Conservation (phyloP, 1,140 invertebrate genomes). For the Sycophila sp. region DNA sequence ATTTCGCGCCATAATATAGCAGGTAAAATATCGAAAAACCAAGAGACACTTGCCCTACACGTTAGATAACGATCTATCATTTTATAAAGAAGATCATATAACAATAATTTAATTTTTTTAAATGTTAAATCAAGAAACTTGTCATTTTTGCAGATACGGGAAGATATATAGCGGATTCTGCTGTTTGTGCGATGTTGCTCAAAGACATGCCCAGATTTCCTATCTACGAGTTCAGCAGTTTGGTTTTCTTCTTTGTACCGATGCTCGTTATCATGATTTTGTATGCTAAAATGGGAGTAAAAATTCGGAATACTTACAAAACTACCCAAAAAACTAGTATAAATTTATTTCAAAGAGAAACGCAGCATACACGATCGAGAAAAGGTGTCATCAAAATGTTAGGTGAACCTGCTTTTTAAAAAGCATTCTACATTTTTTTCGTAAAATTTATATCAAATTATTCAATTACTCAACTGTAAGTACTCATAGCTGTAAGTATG, state of each 20-base stretch:
- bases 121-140: no score
- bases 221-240: slow-evolving; percentile 81
- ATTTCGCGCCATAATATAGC: no score
- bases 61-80: no score
- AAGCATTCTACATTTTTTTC: no score
- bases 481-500: no score
- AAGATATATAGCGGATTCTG: slow-evolving; percentile 72
- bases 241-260: slow-evolving; percentile 86
- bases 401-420: no score
- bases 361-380: slow-evolving; percentile 73
- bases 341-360: slow-evolving; percentile 74
- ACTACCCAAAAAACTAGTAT: slow-evolving; percentile 54
- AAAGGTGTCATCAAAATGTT: slow-evolving; percentile 84
- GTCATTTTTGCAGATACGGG: slow-evolving; percentile 52
- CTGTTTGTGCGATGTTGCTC: slow-evolving; percentile 79
- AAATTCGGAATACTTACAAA: slow-evolving; percentile 69
- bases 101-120: not conserved
- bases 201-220: slow-evolving; percentile 63
- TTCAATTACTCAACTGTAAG: no score
- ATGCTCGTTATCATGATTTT: slow-evolving; percentile 81
- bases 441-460: no score
- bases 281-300: slow-evolving; percentile 80
- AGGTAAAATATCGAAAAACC: no score
- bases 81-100: no score
- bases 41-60: no score